Evolutionary conservation across 2,888 invertebrate genomes (phyloP).

Genomic region (Harmothoe impar): DNA sequence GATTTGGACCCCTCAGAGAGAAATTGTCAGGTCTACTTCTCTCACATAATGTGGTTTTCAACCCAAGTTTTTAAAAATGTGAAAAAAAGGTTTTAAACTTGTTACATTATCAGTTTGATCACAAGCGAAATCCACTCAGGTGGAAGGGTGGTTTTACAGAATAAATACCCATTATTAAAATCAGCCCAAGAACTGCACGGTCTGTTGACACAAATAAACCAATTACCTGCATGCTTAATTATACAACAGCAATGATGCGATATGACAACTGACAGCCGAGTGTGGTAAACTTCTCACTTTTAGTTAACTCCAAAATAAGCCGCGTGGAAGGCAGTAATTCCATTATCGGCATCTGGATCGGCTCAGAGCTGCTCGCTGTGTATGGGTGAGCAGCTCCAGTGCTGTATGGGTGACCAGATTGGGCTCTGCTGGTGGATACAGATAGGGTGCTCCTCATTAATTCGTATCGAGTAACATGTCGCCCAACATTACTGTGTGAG

Average conservation of each 20-base stretch:
- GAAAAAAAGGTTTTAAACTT: too few species aligned
- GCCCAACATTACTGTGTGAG: not conserved
- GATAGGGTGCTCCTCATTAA: not conserved
- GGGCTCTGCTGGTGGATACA: not conserved
- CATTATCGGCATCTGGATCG: not conserved
- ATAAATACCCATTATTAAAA: too few species aligned
- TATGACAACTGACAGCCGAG: not conserved
- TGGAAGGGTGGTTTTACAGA: too few species aligned
- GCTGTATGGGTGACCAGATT: not conserved
- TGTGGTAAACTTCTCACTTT: not conserved
- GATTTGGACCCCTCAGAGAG: too few species aligned
- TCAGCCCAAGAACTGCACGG: too few species aligned
- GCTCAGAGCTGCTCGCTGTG: not conserved
- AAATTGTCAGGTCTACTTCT: too few species aligned
- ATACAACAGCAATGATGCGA: not conserved
- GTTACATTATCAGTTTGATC: too few species aligned
- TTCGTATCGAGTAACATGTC: slow-evolving; percentile 16
- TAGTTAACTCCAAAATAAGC: not conserved
- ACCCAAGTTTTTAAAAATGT: too few species aligned
- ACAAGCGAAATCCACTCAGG: too few species aligned
- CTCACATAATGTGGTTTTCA: too few species aligned
- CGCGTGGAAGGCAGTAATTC: not conserved
- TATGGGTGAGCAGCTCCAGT: not conserved
- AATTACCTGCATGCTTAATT: not conserved
- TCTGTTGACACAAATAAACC: too few species aligned